phyloP scores from a whole-genome alignment of 2,113 vertebrate species.

The Protobothrops mucrosquamatus region DNA sequence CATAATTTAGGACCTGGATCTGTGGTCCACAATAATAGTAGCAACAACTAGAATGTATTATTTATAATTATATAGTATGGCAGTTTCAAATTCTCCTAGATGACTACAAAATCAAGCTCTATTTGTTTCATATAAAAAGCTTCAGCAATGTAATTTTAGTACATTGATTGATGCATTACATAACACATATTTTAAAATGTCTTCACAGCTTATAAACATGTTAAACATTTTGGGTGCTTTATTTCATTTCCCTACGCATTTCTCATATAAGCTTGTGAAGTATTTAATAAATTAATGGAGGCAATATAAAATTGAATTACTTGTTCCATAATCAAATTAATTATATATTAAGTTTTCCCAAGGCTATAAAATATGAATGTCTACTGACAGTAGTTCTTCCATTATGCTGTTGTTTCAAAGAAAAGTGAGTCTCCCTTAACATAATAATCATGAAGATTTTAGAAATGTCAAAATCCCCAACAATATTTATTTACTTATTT shows the following conservation, averaged over 20 bases:
- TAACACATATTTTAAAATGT: slow-evolving; percentile 24
- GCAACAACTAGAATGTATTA: slow-evolving; percentile 53
- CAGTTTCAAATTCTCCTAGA: slow-evolving; percentile 51
- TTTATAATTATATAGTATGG: slow-evolving; percentile 56
- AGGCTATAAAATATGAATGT: slow-evolving; percentile 61
- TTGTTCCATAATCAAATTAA: slow-evolving; percentile 67
- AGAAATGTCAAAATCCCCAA: slow-evolving; percentile 38
- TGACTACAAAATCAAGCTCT: slow-evolving; percentile 56
- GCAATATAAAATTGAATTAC: slow-evolving; percentile 67
- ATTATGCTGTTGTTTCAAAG: slow-evolving; percentile 32
- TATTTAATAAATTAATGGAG: slow-evolving; percentile 65
- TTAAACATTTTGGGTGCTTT: slow-evolving; percentile 51
- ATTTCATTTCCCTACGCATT: slow-evolving; percentile 47
- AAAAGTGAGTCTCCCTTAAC: slow-evolving; percentile 15
- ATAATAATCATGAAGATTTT: slow-evolving; percentile 12
- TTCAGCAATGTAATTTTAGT: slow-evolving; percentile 43
- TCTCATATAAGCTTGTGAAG: slow-evolving; percentile 51
- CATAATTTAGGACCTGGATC: slow-evolving; percentile 56
- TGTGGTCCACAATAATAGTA: slow-evolving; percentile 39
- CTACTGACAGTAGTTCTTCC: slow-evolving; percentile 24
- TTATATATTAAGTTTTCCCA: slow-evolving; percentile 63
- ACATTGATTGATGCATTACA: slow-evolving; percentile 55
- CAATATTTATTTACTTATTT: background rate
- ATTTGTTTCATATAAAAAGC: slow-evolving; percentile 57
- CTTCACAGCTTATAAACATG: slow-evolving; percentile 39